Conservation (phyloP, 2,113 vertebrate genomes). For the Oreochromis niloticus region DNA sequence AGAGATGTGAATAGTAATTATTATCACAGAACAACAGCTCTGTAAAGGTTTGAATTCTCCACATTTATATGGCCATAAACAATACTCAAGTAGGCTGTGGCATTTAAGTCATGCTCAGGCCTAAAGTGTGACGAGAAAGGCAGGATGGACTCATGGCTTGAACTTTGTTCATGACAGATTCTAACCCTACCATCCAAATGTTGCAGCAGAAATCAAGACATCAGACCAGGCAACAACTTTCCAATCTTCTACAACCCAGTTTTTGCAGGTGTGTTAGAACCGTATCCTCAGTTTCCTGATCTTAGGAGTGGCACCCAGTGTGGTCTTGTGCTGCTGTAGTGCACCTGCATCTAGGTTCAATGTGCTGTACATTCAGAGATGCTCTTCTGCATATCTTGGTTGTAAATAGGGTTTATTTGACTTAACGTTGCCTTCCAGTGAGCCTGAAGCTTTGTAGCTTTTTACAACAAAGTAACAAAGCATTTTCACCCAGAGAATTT, state of each 20-base stretch:
- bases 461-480: not conserved
- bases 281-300: not conserved
- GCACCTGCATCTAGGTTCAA: not conserved
- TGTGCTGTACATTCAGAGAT: not conserved
- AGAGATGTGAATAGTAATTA: not conserved
- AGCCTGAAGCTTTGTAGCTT: not conserved
- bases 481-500: not conserved
- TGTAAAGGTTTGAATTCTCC: not conserved
- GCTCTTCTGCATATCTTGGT: not conserved
- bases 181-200: not conserved
- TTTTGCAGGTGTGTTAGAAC: fast-evolving
- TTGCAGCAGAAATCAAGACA: not conserved
- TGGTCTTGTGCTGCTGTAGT: not conserved
- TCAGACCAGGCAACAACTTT: not conserved
- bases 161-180: not conserved
- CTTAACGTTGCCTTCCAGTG: not conserved
- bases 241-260: not conserved
- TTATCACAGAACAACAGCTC: not conserved
- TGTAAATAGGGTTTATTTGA: not conserved
- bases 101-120: not conserved
- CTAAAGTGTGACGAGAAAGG: not conserved
- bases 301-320: not conserved
- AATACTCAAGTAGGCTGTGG: not conserved
- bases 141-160: not conserved
- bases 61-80: not conserved